Evolutionary conservation across 2,888 invertebrate species (phyloP).

Genomic region (Dolichopus griseipennis): DNA sequence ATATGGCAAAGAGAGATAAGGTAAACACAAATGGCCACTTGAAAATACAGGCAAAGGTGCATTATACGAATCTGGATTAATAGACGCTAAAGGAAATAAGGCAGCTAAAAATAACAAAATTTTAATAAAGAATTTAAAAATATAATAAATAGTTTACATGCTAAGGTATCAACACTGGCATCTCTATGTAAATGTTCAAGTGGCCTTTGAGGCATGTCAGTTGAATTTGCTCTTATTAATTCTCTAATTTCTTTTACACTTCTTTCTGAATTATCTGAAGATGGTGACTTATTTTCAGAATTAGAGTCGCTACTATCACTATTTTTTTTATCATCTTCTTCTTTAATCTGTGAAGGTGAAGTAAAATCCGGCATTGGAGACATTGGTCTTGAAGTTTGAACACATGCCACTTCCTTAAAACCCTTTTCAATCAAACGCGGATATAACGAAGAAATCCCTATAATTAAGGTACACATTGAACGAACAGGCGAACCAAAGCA

Average conservation of each 20-base stretch:
- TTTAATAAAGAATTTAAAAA: background rate
- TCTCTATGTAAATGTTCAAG: constrained; percentile 46
- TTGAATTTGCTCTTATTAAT: constrained; percentile 37
- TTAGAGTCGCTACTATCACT: constrained; percentile 28
- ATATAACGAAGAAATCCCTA: constrained; percentile 82
- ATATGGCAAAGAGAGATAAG: constrained; percentile 90
- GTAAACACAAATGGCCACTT: constrained; percentile 88
- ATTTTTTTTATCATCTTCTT: constrained; percentile 20
- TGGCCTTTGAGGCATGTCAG: constrained; percentile 27
- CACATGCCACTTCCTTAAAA: constrained; percentile 71
- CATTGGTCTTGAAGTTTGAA: constrained; percentile 62
- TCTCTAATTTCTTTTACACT: constrained; percentile 30
- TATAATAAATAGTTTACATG: constrained; percentile 42
- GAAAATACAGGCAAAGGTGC: constrained; percentile 81
- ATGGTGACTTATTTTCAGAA: constrained; percentile 32
- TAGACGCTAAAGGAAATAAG: constrained; percentile 33
- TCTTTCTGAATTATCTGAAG: constrained; percentile 25
- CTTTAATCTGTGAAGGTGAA: constrained; percentile 16
- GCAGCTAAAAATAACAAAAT: constrained; percentile 28
- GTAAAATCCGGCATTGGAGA: constrained; percentile 60
- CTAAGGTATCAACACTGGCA: constrained; percentile 55
- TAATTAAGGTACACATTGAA: constrained; percentile 72
- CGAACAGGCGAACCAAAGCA: constrained; percentile 91
- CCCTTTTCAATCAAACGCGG: constrained; percentile 84
- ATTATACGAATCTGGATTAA: constrained; percentile 57